Conservation (phyloP, 2,888 invertebrate species). For the Ophioninae sp. region DNA sequence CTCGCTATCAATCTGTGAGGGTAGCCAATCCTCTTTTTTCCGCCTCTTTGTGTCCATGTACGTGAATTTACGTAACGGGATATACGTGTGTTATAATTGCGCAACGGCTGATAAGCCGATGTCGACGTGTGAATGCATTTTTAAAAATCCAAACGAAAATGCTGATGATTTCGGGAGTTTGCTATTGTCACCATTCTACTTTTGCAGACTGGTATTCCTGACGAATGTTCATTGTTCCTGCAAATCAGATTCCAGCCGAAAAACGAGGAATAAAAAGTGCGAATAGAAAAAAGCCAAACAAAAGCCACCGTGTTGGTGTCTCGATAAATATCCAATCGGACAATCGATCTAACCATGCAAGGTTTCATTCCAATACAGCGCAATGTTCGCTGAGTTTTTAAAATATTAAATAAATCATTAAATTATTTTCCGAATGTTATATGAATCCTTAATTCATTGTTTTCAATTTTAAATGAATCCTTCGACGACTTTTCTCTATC, state of each 20-base stretch:
- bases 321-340: constrained; percentile 5
- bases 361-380: neutral
- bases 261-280: constrained; percentile 7
- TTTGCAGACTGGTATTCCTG: constrained; percentile 44
- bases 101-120: neutral
- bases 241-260: constrained; percentile 18
- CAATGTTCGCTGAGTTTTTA: too few species aligned
- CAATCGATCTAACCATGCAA: neutral
- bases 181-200: constrained; percentile 33
- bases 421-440: too few species aligned
- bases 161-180: constrained; percentile 60
- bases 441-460: too few species aligned
- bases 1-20: constrained; percentile 12
- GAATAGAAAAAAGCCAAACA: constrained; percentile 17
- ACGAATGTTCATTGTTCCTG: constrained; percentile 34
- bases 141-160: constrained; percentile 56
- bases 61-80: neutral
- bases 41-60: constrained; percentile 34
- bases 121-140: neutral
- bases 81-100: neutral
- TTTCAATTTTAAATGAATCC: too few species aligned
- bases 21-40: constrained; percentile 24
- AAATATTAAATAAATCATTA: too few species aligned
- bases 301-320: constrained; percentile 24
- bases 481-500: too few species aligned